Conservation (phyloP, 2,113 vertebrate species). For the Okapia johnstoni region DNA sequence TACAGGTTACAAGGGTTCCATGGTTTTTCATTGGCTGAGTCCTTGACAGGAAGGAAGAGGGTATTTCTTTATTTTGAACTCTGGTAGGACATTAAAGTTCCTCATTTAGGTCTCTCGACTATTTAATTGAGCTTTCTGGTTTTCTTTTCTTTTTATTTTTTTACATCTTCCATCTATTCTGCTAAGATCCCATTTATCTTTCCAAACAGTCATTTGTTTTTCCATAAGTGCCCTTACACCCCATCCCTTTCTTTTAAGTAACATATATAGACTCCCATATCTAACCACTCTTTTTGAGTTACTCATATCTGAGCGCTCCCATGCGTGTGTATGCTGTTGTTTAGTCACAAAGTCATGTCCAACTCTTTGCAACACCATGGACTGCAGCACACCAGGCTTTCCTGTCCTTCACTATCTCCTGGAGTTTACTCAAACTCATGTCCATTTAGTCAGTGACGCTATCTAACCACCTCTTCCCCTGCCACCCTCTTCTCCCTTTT, state of each 20-base stretch:
- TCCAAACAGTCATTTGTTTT: background rate
- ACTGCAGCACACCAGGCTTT: background rate
- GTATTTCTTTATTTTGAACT: background rate
- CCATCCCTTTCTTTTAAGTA: background rate
- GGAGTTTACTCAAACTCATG: background rate
- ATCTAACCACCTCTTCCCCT: background rate
- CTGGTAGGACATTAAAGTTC: background rate
- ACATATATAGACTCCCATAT: background rate
- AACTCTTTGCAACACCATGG: accelerated
- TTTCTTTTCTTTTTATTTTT: background rate
- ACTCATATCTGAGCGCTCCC: background rate
- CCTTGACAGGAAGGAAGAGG: background rate
- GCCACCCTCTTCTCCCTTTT: background rate
- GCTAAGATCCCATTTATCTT: background rate
- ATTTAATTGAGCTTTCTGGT: background rate
- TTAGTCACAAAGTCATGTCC: background rate
- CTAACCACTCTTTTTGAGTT: background rate
- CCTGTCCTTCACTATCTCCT: background rate
- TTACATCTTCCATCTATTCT: background rate
- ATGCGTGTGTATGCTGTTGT: background rate
- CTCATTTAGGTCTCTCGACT: background rate
- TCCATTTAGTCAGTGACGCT: background rate
- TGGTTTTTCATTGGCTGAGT: background rate
- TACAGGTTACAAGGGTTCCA: background rate
- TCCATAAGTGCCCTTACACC: background rate